A percentile compares a stretch with the other conserved stretches of the same genome.
Conservation (phyloP, 2,888 invertebrate species). For the Sturmia bella region DNA sequence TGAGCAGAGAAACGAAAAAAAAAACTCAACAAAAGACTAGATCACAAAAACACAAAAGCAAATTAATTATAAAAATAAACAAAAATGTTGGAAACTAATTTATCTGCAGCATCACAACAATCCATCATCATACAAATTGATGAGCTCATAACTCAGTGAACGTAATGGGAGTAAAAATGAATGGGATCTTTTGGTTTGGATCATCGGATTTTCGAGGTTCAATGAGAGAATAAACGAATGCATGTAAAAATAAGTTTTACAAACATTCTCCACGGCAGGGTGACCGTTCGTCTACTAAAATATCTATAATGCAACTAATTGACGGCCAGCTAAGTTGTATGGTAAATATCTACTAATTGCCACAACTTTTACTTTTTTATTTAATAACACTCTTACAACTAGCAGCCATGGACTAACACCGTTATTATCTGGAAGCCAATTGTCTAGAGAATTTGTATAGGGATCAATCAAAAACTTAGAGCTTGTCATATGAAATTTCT, state of each 20-base stretch:
- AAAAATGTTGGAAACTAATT: constrained; percentile 59
- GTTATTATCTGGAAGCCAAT: too few relatives aligned
- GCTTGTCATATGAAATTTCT: too few relatives aligned
- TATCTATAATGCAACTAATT: too few relatives aligned
- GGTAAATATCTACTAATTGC: too few relatives aligned
- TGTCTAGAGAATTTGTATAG: too few relatives aligned
- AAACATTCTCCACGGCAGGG: background rate
- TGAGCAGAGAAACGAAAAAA: background rate
- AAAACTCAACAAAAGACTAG: background rate
- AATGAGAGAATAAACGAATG: constrained; percentile 31
- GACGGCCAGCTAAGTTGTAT: too few relatives aligned
- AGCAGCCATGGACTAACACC: too few relatives aligned
- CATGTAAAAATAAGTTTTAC: background rate
- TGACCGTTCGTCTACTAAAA: too few relatives aligned
- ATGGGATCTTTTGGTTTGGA: constrained; percentile 1
- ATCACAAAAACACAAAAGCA: constrained; percentile 36
- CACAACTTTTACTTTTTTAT: too few relatives aligned
- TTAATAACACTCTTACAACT: too few relatives aligned
- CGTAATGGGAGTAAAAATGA: constrained; percentile 45
- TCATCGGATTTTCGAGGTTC: constrained; percentile 12
- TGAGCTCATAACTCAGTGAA: constrained; percentile 66
- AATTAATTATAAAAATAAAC: constrained; percentile 64
- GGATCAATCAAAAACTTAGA: too few relatives aligned
- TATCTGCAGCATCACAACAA: constrained; percentile 60
- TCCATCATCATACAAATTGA: constrained; percentile 65